A percentile compares a stretch with the other conserved stretches of the same genome.
phyloP scores from a whole-genome alignment of 2,888 invertebrate species.

The Caenorhabditis angaria region DNA sequence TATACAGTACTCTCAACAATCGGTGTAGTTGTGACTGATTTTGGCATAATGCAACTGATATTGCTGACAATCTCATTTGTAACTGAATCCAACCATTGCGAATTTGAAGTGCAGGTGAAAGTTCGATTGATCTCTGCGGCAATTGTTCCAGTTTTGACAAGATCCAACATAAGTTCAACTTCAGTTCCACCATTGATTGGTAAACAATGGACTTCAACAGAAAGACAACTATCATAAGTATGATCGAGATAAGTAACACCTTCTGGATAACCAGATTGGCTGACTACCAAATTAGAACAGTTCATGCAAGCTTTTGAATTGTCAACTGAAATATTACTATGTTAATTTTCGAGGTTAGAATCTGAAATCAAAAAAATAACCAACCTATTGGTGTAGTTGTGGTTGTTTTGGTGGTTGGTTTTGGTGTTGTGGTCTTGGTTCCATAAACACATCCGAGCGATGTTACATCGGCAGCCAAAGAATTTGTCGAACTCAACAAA shows the following conservation, averaged over 20 bases:
- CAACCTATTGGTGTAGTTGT: constrained; percentile 21
- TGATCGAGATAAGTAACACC: constrained; percentile 53
- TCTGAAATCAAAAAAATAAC: background rate
- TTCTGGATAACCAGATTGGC: constrained; percentile 33
- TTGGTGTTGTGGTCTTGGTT: constrained; percentile 29
- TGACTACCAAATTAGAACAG: constrained; percentile 49
- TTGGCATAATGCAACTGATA: constrained; percentile 46
- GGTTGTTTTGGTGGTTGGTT: constrained; percentile 33
- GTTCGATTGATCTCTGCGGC: constrained; percentile 42
- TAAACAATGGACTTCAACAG: constrained; percentile 48
- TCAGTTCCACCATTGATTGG: constrained; percentile 36
- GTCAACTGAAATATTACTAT: constrained; percentile 22
- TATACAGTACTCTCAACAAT: constrained; percentile 18
- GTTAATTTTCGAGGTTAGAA: background rate
- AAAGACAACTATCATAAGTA: constrained; percentile 35
- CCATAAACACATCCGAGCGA: constrained; percentile 49
- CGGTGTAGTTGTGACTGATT: constrained; percentile 16
- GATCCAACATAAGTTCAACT: constrained; percentile 39
- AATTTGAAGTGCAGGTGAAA: constrained; percentile 40
- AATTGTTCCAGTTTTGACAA: constrained; percentile 2
- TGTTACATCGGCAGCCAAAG: constrained; percentile 26
- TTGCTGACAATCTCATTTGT: constrained; percentile 36
- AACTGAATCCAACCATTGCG: constrained; percentile 42
- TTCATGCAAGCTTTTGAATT: constrained; percentile 50
- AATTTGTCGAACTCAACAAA: constrained; percentile 12